These are phyloP conservation scores for Triplophysa bombifrons DNA, from an alignment of 2,797 vertebrate genomes.

Conservation along the genomic window DNA sequence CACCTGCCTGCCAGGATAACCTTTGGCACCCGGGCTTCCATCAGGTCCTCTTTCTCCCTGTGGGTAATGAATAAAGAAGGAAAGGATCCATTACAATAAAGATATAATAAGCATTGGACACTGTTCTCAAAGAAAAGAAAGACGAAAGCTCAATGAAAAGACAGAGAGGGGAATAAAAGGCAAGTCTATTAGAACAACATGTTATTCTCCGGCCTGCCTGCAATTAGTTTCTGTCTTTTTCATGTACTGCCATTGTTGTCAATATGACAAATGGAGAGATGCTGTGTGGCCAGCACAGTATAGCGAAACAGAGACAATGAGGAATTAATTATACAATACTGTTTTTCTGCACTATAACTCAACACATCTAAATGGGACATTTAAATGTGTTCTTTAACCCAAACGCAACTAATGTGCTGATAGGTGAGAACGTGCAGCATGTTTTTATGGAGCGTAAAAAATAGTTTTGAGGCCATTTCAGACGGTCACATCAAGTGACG, in stretches of 20 bases:
- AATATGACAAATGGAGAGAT: conserved; percentile 14
- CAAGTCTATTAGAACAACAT: conserved; percentile 35
- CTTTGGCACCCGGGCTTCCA: conserved; percentile 97
- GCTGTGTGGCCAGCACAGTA: not conserved
- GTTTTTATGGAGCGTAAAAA: not conserved
- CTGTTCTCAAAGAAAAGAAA: not conserved
- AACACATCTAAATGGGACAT: not conserved
- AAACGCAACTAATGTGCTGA: not conserved
- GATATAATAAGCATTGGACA: conserved; percentile 7
- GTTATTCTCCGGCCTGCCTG: conserved; percentile 47
- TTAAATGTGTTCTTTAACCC: not conserved
- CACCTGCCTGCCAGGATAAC: conserved; percentile 99
- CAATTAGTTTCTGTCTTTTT: conserved; percentile 56
- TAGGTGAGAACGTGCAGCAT: not conserved
- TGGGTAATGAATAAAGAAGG: conserved; percentile 50
- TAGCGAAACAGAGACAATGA: not conserved
- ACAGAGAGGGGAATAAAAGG: conserved; percentile 21
- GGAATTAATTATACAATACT: not conserved
- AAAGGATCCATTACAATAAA: conserved; percentile 45
- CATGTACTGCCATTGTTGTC: conserved; percentile 37
- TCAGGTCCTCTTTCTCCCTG: conserved; percentile 88
- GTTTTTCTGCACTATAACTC: not conserved
- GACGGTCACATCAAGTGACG: not conserved
- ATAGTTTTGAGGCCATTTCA: not conserved
- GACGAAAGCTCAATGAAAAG: not conserved